Evolutionary conservation across 2,113 vertebrate genomes (phyloP), one percentile per base, ranked within the genome.

Genomic region (Phrynocephalus versicolor): DNA sequence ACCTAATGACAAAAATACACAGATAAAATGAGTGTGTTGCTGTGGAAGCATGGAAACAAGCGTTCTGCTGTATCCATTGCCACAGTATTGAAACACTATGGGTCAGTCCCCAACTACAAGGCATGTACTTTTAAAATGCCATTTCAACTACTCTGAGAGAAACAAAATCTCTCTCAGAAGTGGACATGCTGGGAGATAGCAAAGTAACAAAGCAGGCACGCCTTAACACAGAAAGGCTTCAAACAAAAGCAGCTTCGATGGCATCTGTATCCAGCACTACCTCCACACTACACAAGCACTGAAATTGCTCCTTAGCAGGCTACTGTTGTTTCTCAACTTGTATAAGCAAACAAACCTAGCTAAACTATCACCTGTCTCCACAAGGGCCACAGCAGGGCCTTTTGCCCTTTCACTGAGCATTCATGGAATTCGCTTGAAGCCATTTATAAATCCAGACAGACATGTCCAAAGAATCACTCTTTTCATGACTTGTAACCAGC

Each of bases 1-100:
- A 89, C 76, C 64, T n/a, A 76, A 33, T 33, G 87, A 88, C 72
- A 90, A 91, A 2, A 83, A 92, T 73, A 82, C 82, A 88, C 27
- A 4, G 41, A 93, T 67, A 10, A 39, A 64, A 51, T 33, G 15
- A 37, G 1, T 41, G 27, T 45, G 57, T 75, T 83, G 57, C 57
- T 64, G 39, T 23, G 30, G 64, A 81, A 69, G 19, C 27, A 70
- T n/a, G 62, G 88, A 91, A 88, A 80, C 87, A 93, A 87, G 39
- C 25, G 4, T n/a, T 45, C 7, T 41, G 37, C 6, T 10, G 6
- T 19, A 65, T 80, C 30, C 35, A 5, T 30, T 23, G 12, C 2
- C 65, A 33, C 10, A 70, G 30, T 55, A 33, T 30, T 70, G 41
- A 70, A 57, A 19, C 70, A 5, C 41, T 55, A 19, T 18, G 23